A percentile compares a stretch with the other conserved stretches of the same genome.
Conservation (phyloP, 35 echinoderm and acorn worm genomes). For the Eucidaris tribuloides region DNA sequence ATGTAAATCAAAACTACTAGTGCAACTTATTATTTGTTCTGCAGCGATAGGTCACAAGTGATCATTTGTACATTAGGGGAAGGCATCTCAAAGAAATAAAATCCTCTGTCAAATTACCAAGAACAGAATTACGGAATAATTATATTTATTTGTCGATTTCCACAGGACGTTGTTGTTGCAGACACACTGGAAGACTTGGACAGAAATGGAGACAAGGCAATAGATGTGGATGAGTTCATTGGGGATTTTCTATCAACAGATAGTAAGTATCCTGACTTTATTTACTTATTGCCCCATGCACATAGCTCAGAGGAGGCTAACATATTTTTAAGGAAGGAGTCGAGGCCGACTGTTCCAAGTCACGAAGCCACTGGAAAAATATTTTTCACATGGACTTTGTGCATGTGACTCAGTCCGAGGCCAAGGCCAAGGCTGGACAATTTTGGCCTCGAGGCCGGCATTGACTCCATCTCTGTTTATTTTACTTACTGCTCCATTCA, state of each 20-base stretch:
- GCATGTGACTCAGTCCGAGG: neutral
- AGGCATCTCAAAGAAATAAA: too few species aligned
- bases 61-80: too few species aligned
- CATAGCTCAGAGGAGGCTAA: neutral
- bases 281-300: neutral
- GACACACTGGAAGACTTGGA: slow-evolving; percentile 46
- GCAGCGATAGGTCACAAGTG: too few species aligned
- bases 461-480: too few species aligned
- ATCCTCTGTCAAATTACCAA: too few species aligned
- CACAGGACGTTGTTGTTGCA: slow-evolving; percentile 28
- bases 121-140: too few species aligned
- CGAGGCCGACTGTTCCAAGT: neutral
- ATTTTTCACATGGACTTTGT: neutral
- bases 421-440: neutral
- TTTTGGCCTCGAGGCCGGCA: too few species aligned
- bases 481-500: too few species aligned
- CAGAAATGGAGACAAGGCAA: slow-evolving; percentile 32
- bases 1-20: too few species aligned
- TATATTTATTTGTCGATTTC: neutral
- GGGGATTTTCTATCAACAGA: slow-evolving; percentile 14
- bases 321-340: neutral
- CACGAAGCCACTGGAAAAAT: neutral
- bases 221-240: slow-evolving; percentile 36
- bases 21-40: too few species aligned
- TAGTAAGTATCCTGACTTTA: neutral